phyloP scores from a whole-genome alignment of 2,113 vertebrate genomes.

The Loxodonta africana region DNA sequence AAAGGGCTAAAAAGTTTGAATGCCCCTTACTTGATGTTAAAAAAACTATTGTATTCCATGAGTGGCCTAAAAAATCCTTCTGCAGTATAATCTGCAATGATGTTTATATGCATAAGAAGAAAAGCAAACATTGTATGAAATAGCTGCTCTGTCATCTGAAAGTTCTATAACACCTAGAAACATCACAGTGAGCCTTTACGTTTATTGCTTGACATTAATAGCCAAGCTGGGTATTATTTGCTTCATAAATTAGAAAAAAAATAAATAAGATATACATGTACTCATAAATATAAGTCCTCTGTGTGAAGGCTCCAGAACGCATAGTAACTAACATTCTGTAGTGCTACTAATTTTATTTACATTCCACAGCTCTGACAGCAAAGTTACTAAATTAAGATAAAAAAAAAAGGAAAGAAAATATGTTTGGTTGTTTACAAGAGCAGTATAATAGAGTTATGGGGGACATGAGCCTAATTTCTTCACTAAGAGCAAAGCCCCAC shows the following conservation, averaged over 20 bases:
- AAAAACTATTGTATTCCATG: background rate
- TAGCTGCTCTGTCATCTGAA: background rate
- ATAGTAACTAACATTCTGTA: conserved; percentile 31
- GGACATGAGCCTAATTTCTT: conserved; percentile 68
- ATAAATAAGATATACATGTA: conserved; percentile 65
- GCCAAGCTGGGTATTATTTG: conserved; percentile 50
- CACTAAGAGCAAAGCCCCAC: conserved; percentile 17
- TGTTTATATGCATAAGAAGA: background rate
- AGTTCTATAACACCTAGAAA: conserved; percentile 58
- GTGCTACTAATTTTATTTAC: conserved; percentile 80
- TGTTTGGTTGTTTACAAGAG: conserved; percentile 63
- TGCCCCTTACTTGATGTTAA: background rate
- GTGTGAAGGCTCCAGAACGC: conserved; percentile 68
- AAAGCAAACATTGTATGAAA: background rate
- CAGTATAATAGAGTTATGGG: conserved; percentile 76
- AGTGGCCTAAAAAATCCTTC: background rate
- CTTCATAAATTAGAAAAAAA: conserved; percentile 77
- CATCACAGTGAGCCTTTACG: conserved; percentile 18
- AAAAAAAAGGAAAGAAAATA: conserved; percentile 60
- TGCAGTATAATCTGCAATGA: background rate
- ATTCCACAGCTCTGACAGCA: conserved; percentile 57
- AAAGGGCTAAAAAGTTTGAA: background rate
- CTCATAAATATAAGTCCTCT: conserved; percentile 77
- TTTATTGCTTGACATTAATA: conserved; percentile 71
- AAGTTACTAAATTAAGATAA: conserved; percentile 79